A percentile compares a stretch with the other conserved stretches of the same genome.
phyloP scores from a whole-genome alignment of 2,113 vertebrate genomes.

The Zapus hudsonius region DNA sequence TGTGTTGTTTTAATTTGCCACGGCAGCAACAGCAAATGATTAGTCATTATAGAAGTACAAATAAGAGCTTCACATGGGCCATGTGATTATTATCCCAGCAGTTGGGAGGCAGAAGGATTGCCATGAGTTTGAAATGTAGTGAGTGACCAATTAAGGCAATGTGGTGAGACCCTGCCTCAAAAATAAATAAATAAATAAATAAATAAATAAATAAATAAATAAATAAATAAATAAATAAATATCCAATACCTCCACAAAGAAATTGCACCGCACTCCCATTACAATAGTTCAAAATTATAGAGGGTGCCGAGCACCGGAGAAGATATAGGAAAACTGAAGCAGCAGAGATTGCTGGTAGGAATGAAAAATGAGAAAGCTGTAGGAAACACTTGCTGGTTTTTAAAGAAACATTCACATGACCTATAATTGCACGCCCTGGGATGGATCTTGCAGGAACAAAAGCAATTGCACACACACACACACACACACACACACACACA shows the following conservation, averaged over 20 bases:
- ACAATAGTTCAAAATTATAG: neutral
- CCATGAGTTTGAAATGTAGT: neutral
- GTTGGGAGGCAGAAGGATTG: neutral
- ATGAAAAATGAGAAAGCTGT: neutral
- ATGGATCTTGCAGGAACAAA: slow-evolving; percentile 1
- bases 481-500: neutral
- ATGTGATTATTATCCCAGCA: neutral
- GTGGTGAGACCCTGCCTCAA: too few species aligned
- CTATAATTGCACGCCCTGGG: neutral
- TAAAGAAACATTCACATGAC: neutral
- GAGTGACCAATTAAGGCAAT: too few species aligned
- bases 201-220: neutral
- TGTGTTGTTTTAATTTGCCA: neutral
- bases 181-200: neutral
- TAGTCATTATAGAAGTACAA: neutral
- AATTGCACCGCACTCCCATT: neutral
- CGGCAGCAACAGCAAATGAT: neutral
- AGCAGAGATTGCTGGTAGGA: neutral
- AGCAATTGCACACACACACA: neutral
- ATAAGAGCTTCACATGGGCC: neutral
- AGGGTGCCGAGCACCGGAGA: neutral
- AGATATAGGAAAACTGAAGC: neutral
- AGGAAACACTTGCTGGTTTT: neutral
- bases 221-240: neutral
- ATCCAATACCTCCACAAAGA: neutral